Evolutionary conservation across 2,113 vertebrate species (phyloP).

Genomic region (Calypte anna): DNA sequence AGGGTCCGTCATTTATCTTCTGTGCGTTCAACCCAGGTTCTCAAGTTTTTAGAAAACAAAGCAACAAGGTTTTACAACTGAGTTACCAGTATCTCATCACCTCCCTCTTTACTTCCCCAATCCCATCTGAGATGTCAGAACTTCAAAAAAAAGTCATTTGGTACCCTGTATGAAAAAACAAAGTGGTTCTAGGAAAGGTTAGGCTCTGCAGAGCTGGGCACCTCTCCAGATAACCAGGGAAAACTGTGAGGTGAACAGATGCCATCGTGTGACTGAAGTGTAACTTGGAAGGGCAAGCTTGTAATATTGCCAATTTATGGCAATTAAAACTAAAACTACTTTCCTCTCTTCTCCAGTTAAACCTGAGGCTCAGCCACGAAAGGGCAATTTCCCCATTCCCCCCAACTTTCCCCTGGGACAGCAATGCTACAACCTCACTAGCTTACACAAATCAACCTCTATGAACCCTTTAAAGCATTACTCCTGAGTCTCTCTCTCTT

Average conservation of each 20-base stretch:
- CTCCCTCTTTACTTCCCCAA: background rate
- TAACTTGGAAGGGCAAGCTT: background rate
- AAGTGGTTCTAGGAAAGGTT: background rate
- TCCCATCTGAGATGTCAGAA: background rate
- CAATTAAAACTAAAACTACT: background rate
- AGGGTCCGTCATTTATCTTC: background rate
- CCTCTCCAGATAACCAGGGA: background rate
- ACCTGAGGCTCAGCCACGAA: constrained; percentile 14
- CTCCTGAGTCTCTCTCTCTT: constrained; percentile 17
- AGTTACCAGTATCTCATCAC: background rate
- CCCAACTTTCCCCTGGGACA: constrained; percentile 11
- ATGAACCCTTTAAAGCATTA: constrained; percentile 38
- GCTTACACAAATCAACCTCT: constrained; percentile 45
- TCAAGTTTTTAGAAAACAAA: background rate
- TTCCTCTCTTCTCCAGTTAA: background rate
- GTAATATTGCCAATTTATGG: background rate
- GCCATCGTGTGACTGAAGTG: background rate
- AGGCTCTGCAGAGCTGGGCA: background rate
- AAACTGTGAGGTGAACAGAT: background rate
- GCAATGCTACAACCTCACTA: background rate
- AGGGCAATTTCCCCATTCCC: constrained; percentile 35
- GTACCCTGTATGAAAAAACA: background rate
- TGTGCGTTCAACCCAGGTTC: background rate
- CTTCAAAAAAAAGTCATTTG: background rate
- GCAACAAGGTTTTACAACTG: background rate